These are phyloP conservation scores for Tholera decimalis DNA, from an alignment of 2,888 invertebrate genomes.

Conservation along the genomic window DNA sequence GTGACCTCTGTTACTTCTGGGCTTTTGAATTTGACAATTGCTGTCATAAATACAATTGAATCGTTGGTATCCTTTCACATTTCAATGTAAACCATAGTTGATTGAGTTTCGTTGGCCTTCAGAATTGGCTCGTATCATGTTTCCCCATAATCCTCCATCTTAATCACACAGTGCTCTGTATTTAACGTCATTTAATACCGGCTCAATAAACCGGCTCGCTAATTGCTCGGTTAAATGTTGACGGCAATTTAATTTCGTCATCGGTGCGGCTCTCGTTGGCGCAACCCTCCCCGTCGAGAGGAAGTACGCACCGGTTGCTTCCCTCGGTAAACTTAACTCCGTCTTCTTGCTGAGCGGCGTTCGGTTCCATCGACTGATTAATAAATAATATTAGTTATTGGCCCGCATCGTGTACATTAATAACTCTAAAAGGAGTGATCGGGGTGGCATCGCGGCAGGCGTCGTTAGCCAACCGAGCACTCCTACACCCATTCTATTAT, in stretches of 20 bases:
- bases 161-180: constrained; percentile 72
- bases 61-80: constrained; percentile 75
- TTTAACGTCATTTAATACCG: constrained; percentile 72
- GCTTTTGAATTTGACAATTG: constrained; percentile 55
- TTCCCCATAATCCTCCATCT: constrained; percentile 74
- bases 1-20: constrained; percentile 47
- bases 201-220: constrained; percentile 76
- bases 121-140: constrained; percentile 70
- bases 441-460: constrained; percentile 26
- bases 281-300: constrained; percentile 69
- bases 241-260: constrained; percentile 79
- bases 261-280: constrained; percentile 55
- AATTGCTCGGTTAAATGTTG: constrained; percentile 77
- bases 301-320: constrained; percentile 78
- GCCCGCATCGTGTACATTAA: constrained; percentile 79
- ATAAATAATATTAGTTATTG: constrained; percentile 74
- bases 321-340: constrained; percentile 71
- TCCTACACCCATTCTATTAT: constrained; percentile 65
- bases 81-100: constrained; percentile 69
- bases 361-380: constrained; percentile 77
- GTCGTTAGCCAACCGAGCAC: constrained; percentile 39
- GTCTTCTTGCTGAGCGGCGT: constrained; percentile 63
- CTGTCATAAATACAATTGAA: constrained; percentile 64
- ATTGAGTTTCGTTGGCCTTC: constrained; percentile 72
- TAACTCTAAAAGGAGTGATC: constrained; percentile 72